phyloP scores from a whole-genome alignment of 1,140 invertebrate genomes.

The Platyscapa corneri region DNA sequence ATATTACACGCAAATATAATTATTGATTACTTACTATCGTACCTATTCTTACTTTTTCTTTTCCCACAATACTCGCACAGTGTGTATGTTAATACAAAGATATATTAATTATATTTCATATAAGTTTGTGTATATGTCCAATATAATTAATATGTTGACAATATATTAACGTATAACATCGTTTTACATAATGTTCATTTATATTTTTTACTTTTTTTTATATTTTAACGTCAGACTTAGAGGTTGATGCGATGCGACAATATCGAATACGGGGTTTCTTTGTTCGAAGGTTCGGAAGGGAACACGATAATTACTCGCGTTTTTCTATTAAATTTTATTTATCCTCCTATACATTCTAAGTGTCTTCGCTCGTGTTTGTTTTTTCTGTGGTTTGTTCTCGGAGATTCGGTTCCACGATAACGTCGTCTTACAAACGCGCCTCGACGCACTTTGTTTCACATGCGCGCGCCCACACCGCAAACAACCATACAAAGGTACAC shows the following conservation, averaged over 20 bases:
- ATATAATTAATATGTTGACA: constrained; percentile 55
- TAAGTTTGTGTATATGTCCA: constrained; percentile 46
- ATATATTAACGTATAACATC: constrained; percentile 54
- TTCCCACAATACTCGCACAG: constrained; percentile 15
- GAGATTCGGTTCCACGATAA: constrained; percentile 16
- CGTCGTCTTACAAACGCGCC: constrained; percentile 22
- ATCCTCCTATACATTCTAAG: neutral
- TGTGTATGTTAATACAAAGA: constrained; percentile 49
- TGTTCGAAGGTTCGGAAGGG: constrained; percentile 40
- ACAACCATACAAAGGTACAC: neutral
- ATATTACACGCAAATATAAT: constrained; percentile 48
- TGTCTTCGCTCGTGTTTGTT: constrained; percentile 3
- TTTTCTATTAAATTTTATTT: constrained; percentile 29
- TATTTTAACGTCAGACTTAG: constrained; percentile 48
- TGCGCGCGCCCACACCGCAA: neutral
- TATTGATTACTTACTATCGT: constrained; percentile 41
- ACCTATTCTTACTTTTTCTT: constrained; percentile 34
- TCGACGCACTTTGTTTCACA: neutral
- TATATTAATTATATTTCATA: constrained; percentile 55
- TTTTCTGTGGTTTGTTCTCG: neutral
- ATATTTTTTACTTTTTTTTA: constrained; percentile 32
- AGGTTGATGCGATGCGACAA: constrained; percentile 49
- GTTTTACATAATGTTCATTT: constrained; percentile 46
- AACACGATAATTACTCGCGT: constrained; percentile 48
- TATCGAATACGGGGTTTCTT: constrained; percentile 44